Conservation (phyloP, 1,140 invertebrate species). For the Drosophila ercepeae region DNA sequence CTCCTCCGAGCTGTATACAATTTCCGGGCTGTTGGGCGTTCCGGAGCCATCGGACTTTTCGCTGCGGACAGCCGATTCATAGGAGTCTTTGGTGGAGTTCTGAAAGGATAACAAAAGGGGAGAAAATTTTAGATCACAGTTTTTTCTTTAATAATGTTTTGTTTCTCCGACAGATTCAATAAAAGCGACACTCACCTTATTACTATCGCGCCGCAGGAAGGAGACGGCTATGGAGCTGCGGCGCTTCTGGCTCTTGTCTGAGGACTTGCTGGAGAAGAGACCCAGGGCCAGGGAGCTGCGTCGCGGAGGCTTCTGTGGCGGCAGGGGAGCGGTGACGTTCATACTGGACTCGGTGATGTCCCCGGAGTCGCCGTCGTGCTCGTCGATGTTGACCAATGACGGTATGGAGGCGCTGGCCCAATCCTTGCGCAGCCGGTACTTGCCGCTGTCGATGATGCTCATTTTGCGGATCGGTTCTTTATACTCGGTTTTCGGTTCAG, state of each 20-base stretch:
- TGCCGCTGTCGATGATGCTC: conserved; percentile 79
- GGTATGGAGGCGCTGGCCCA: conserved; percentile 84
- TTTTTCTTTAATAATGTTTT: too few relatives aligned
- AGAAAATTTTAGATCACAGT: background rate
- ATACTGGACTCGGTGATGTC: conserved; percentile 45
- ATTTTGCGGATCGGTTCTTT: conserved; percentile 39
- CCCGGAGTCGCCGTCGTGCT: conserved; percentile 67
- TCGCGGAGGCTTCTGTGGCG: conserved; percentile 78
- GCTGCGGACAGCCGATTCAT: conserved; percentile 80
- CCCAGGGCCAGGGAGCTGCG: conserved; percentile 81
- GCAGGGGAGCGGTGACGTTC: conserved; percentile 65
- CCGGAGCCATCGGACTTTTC: conserved; percentile 79
- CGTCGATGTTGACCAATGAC: conserved; percentile 83
- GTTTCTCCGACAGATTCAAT: too few relatives aligned
- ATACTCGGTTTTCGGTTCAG: conserved; percentile 20
- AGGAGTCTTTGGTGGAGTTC: conserved; percentile 82
- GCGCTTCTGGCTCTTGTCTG: conserved; percentile 78
- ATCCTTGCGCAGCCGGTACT: conserved; percentile 82
- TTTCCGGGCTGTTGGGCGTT: conserved; percentile 68
- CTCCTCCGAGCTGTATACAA: conserved; percentile 77
- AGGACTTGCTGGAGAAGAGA: conserved; percentile 72
- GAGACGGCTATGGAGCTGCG: conserved; percentile 81
- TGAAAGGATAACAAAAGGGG: conserved; percentile 4
- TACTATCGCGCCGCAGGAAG: conserved; percentile 79
- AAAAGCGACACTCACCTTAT: conserved; percentile 77